Evolutionary conservation across 2,113 vertebrate genomes (phyloP).

Genomic region (Coryphaenoides rupestris): DNA sequence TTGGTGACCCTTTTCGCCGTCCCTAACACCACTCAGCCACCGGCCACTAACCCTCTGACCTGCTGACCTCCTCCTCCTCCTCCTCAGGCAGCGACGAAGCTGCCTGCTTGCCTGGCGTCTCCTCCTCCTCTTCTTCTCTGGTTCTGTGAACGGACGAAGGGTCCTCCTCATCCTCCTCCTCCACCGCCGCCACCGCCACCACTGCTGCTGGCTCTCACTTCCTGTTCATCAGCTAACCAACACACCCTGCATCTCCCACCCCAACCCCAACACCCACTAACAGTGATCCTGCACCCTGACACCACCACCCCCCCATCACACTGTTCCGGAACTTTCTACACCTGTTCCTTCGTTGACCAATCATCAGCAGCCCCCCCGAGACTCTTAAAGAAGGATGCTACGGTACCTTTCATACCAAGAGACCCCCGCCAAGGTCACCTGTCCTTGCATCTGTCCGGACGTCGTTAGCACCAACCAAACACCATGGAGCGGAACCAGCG

Average conservation of each 20-base stretch:
- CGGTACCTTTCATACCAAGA: too few relatives aligned
- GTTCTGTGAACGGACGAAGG: constrained; percentile 60
- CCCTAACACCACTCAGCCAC: constrained; percentile 89
- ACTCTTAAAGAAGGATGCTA: too few relatives aligned
- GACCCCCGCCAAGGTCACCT: too few relatives aligned
- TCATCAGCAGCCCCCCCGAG: too few relatives aligned
- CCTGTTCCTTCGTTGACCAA: not conserved
- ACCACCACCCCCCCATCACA: not conserved
- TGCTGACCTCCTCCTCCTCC: constrained; percentile 78
- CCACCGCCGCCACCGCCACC: not conserved
- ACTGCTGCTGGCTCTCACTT: not conserved
- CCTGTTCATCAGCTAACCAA: constrained; percentile 80
- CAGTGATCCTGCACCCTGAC: constrained; percentile 45
- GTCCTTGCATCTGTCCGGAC: too few relatives aligned
- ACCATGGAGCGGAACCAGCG: too few relatives aligned
- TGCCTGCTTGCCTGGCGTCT: constrained; percentile 77
- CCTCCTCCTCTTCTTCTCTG: constrained; percentile 60
- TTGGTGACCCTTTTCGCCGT: not conserved
- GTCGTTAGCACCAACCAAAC: too few relatives aligned
- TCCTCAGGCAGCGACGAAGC: constrained; percentile 88
- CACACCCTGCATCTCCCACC: constrained; percentile 24
- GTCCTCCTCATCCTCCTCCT: constrained; percentile 17
- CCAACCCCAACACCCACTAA: constrained; percentile 47
- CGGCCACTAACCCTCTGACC: constrained; percentile 94
- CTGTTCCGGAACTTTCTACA: constrained; percentile 8